These are phyloP conservation scores for Caenorhabditis sp. DNA, from an alignment of 2,888 invertebrate species.

Conservation along the genomic window DNA sequence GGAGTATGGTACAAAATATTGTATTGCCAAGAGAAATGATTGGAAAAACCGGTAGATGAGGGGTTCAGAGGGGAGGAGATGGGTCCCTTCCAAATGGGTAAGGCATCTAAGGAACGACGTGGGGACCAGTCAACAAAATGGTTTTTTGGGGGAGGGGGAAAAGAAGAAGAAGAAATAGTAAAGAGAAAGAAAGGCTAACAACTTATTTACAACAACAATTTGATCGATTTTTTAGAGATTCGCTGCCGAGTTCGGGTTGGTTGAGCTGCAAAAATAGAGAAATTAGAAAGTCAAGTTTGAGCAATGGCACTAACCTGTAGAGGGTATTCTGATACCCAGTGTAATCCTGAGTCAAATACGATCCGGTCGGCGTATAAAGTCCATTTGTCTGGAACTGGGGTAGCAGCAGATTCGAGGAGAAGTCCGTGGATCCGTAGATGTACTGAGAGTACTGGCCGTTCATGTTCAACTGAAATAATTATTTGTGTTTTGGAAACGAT, in stretches of 20 bases:
- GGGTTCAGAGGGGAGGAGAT: neutral
- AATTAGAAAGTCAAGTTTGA: neutral
- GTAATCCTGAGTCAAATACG: constrained; percentile 52
- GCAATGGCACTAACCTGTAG: constrained; percentile 52
- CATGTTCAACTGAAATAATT: constrained; percentile 36
- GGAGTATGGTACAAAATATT: too few relatives aligned
- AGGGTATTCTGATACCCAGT: constrained; percentile 61
- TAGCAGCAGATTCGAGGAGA: constrained; percentile 25
- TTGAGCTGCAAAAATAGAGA: constrained; percentile 64
- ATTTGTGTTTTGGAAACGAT: neutral
- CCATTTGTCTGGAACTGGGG: constrained; percentile 30
- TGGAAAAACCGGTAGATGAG: too few relatives aligned
- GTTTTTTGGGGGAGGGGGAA: neutral
- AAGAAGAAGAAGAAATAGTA: neutral
- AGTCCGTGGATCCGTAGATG: constrained; percentile 28
- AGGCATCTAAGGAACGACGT: too few relatives aligned
- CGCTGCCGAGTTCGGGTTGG: constrained; percentile 70
- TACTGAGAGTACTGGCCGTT: constrained; percentile 41
- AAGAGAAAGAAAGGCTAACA: neutral
- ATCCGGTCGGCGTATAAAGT: constrained; percentile 24
- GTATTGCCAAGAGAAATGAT: too few relatives aligned
- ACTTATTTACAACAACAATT: neutral
- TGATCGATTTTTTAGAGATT: constrained; percentile 62
- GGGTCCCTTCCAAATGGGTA: too few relatives aligned
- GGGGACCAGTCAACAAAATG: neutral